Evolutionary conservation across 2,113 vertebrate species (phyloP).

Genomic region (Apodemus sylvaticus): DNA sequence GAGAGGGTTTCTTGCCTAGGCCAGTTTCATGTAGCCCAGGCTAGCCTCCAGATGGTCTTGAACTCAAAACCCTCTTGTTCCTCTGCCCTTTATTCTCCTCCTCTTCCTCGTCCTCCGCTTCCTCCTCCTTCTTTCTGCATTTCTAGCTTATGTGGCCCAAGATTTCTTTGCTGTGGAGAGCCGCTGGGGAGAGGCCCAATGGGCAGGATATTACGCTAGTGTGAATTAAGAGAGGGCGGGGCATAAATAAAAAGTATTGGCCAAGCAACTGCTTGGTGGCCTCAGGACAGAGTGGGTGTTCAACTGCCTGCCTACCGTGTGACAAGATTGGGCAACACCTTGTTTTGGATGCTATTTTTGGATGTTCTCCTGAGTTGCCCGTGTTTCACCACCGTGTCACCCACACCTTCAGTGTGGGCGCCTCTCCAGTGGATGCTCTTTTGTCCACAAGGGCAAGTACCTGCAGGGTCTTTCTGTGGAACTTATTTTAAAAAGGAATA

Average conservation of each 20-base stretch:
- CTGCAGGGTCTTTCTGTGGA: not conserved
- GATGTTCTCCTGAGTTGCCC: not conserved
- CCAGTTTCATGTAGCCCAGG: no score
- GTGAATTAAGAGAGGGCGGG: constrained; percentile 46
- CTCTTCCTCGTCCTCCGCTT: not conserved
- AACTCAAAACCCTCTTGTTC: not conserved
- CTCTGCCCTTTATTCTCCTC: not conserved
- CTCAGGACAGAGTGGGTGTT: constrained; percentile 70
- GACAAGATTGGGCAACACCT: constrained; percentile 52
- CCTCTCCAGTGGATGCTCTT: not conserved
- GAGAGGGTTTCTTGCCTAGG: not conserved
- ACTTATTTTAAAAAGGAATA: not conserved
- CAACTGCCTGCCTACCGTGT: constrained; percentile 23
- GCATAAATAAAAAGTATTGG: constrained; percentile 55
- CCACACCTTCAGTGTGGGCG: not conserved
- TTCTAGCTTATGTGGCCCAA: not conserved
- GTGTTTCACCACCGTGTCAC: constrained; percentile 29
- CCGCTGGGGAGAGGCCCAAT: constrained; percentile 24
- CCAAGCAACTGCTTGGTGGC: constrained; percentile 63
- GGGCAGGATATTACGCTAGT: constrained; percentile 46
- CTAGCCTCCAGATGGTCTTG: not conserved
- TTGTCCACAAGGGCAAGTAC: not conserved
- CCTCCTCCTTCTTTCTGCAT: not conserved
- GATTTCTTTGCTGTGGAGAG: constrained; percentile 38
- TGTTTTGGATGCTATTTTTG: constrained; percentile 77